Evolutionary conservation across 2,113 vertebrate species (phyloP).

Genomic region (Mobula birostris): DNA sequence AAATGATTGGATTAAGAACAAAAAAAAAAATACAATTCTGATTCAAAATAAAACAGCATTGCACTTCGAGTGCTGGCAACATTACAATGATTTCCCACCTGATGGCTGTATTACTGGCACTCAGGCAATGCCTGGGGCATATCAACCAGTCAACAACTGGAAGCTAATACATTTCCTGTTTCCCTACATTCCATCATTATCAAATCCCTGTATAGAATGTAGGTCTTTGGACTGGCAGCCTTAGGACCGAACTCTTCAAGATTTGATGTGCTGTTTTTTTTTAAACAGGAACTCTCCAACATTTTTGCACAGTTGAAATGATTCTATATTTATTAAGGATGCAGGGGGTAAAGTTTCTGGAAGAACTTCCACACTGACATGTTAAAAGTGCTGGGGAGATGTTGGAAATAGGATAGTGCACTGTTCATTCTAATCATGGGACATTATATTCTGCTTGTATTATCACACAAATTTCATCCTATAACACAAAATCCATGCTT

Average conservation of each 20-base stretch:
- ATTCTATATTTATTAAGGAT: not conserved
- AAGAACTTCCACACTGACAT: not conserved
- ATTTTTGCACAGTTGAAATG: not conserved
- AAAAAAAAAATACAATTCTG: constrained; percentile 46
- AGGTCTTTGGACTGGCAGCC: not conserved
- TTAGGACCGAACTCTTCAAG: not conserved
- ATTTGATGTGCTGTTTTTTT: not conserved
- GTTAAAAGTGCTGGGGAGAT: not conserved
- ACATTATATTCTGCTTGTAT: not conserved
- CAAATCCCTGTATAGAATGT: not conserved
- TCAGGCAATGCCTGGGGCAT: constrained; percentile 47
- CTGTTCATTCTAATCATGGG: not conserved
- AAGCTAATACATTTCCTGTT: not conserved
- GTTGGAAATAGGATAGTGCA: not conserved
- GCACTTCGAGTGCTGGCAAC: constrained; percentile 51
- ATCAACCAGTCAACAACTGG: constrained; percentile 37
- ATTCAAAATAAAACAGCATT: constrained; percentile 57
- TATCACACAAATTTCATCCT: not conserved
- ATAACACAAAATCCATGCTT: not conserved
- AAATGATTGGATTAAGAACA: constrained; percentile 54
- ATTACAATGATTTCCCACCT: constrained; percentile 57
- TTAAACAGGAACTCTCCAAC: not conserved
- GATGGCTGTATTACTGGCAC: constrained; percentile 48
- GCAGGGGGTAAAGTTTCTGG: not conserved
- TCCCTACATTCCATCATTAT: constrained; percentile 3